Conservation (phyloP, 2,113 vertebrate genomes). For the Anseranas semipalmata region DNA sequence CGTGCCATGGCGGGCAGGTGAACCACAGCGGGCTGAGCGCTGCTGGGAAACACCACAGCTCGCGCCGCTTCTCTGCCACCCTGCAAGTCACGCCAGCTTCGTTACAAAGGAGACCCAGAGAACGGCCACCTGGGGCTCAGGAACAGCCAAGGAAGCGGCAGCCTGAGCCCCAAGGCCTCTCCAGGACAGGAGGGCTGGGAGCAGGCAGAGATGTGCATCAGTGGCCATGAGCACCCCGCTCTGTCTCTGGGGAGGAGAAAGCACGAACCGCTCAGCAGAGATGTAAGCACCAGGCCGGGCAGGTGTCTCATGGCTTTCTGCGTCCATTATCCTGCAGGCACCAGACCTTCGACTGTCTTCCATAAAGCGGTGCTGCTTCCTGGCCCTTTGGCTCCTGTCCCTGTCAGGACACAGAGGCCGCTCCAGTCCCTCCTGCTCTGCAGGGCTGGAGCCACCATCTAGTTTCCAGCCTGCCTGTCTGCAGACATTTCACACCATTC, state of each 20-base stretch:
- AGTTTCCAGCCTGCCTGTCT: background rate
- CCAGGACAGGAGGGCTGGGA: background rate
- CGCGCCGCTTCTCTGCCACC: background rate
- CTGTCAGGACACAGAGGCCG: fast-evolving
- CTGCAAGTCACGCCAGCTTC: background rate
- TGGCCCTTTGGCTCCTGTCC: background rate
- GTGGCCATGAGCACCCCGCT: background rate
- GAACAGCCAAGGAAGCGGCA: background rate
- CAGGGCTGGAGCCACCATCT: background rate
- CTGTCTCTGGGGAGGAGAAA: background rate
- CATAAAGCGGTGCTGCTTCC: fast-evolving
- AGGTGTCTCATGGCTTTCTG: background rate
- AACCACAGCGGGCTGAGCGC: background rate
- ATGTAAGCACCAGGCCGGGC: background rate
- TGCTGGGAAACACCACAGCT: background rate
- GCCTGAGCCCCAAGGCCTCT: background rate
- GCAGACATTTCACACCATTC: background rate
- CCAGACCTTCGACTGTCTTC: background rate
- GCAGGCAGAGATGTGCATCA: fast-evolving
- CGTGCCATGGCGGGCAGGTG: background rate
- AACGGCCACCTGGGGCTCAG: background rate
- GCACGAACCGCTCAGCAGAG: background rate
- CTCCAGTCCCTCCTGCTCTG: background rate
- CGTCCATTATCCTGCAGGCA: background rate
- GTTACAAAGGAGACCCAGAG: background rate